Conservation (phyloP, 2,888 invertebrate genomes). For the Thymelicus sylvestris region DNA sequence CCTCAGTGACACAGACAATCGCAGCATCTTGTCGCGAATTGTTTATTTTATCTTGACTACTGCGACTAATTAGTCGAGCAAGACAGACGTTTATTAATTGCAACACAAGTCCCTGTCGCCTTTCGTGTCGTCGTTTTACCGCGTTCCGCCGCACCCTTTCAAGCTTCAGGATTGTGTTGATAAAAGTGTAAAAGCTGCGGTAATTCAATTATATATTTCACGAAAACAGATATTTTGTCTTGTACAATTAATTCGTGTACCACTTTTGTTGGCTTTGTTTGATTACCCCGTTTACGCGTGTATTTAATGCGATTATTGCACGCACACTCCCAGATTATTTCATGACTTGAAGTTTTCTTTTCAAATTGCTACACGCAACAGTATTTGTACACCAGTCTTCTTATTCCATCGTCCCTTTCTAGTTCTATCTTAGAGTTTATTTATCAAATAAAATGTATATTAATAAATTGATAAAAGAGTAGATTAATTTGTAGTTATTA, state of each 20-base stretch:
- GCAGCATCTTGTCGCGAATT: slow-evolving; percentile 57
- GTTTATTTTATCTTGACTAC: slow-evolving; percentile 65
- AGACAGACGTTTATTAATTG: slow-evolving; percentile 81
- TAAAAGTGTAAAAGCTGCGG: slow-evolving; percentile 46
- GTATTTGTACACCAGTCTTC: too few species aligned
- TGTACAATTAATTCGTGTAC: slow-evolving; percentile 44
- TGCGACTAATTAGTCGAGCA: slow-evolving; percentile 78
- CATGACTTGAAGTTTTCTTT: slow-evolving; percentile 1
- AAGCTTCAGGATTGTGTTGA: slow-evolving; percentile 52
- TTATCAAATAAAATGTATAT: too few species aligned
- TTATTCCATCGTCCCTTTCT: too few species aligned
- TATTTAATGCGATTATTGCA: slow-evolving; percentile 22
- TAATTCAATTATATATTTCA: slow-evolving; percentile 52
- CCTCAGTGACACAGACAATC: slow-evolving; percentile 44
- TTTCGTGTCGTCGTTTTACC: slow-evolving; percentile 58
- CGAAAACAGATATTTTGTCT: slow-evolving; percentile 47
- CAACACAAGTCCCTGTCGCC: slow-evolving; percentile 72
- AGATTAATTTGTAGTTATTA: too few species aligned
- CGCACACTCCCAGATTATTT: slow-evolving; percentile 12
- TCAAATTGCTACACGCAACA: too few species aligned
- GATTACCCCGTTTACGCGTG: slow-evolving; percentile 16
- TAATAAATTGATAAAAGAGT: too few species aligned
- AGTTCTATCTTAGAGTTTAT: too few species aligned
- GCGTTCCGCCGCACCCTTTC: slow-evolving; percentile 65
- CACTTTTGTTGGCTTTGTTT: slow-evolving; percentile 25